Evolutionary conservation across 2,113 vertebrate genomes (phyloP), one percentile per base, ranked within the genome.

Genomic region (Heterocephalus glaber): DNA sequence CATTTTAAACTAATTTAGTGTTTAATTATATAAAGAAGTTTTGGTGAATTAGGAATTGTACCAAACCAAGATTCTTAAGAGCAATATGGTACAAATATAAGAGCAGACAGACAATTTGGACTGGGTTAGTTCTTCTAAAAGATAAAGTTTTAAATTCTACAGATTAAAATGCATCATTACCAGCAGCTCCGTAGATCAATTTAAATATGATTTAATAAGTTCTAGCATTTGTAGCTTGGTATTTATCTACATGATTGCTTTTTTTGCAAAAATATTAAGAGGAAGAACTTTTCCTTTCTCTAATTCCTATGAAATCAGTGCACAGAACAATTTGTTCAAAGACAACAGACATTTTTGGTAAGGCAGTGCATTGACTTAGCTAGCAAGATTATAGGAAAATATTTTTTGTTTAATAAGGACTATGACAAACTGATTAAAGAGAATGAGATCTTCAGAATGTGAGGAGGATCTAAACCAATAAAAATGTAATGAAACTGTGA

Each of bases 1-100:
- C 98, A 97, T 98, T 98, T 98, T 98, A 98, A 99, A 99, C 98
- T 98, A 98, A 98, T 98, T 98, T 99, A 99, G 98, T 99, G 98
- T 99, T 97, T 94, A 98, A 98, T 98, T 98, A 98, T 98, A 98
- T 98, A 98, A 99, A 97, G 97, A 96, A 95, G 97, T 98, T 98
- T 98, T 98, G 98, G 98, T 98, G 98, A 99, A 98, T 98, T 98
- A 98, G 98, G 98, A 98, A 98, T 98, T 99, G 98, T 99, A 99
- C 98, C 98, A 98, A 98, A 98, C 98, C 98, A 98, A 98, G 98
- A 98, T 98, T 97, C 92, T 92, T 98, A 98, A 98, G 98, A 98
- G 98, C 98, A 98, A 98, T 98, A 98, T 98, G 98, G 98, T 98
- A 99, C 98, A 98, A 98, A 99, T 98, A 98, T 98, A 98, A 98